Base-by-base conservation (phyloP, 2,888 invertebrate species). In the Scaptomyza parva region DNA sequence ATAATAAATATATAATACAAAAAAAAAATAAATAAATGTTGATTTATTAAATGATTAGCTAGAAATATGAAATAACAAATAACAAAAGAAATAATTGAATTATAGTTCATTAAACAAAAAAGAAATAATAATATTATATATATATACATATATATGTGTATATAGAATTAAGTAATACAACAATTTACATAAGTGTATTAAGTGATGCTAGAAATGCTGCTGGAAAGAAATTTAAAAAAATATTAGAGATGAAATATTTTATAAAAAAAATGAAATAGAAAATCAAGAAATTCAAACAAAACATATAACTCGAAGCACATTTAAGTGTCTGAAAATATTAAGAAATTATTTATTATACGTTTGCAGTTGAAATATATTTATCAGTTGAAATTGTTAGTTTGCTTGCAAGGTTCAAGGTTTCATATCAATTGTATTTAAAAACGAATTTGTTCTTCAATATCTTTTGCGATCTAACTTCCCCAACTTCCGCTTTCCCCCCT, bases 1-100 rank as follows among this genome's bases (percentile, higher is more conserved):
- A 52, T 20, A 45, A 26, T 18, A 40, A 30, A 26, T 26, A 33
- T 35, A 35, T 24, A 24, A 24, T 41, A 24, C 41, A 53, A 24
- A 26, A 28, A n/a, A n/a, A n/a, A n/a, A 28, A 33, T 18, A 20
- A 65, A 44, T 22, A 17, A 51, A 55, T 68, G 69, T 73, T 76
- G 65, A 71, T 85, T 57, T 65, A 73, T 55, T 76, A 44, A 70
- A 70, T 58, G 68, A 76, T 78, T 80, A 80, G 80, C 69, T 80
- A 80, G 79, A 76, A 35, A 65, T 64, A 64, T 65, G 41, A 63
- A 74, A 69, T 57, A 60, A 64, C 43, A 17, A 40, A 50, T n/a
- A n/a, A n/a, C n/a, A n/a, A n/a, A n/a, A n/a, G 2, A 26, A 26
- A 5, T 24, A 35, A 45, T 14, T 18, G 14, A 20, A 59, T 35